Base-by-base conservation (phyloP, 2,888 invertebrate species). In the Drosophila trichaetosa region DNA sequence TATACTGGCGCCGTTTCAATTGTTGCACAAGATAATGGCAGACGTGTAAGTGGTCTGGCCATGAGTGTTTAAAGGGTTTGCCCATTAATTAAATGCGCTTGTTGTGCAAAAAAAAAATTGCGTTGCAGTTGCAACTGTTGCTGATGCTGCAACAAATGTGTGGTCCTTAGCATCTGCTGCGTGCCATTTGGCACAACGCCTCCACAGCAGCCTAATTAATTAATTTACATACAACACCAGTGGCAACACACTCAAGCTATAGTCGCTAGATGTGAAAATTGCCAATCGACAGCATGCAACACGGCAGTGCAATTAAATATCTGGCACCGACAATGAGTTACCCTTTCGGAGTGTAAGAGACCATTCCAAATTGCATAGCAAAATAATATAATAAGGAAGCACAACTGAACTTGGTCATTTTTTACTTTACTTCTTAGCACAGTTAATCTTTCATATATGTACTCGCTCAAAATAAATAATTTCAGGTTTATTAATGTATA, bases 21-120 rank as follows among this genome's bases (percentile, higher is more conserved):
- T 85, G 73, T 52, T 52, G 68, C 60, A 56, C 64, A 68, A 73
- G 69, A 64, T 69, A 77, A 77, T 77, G 77, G 78, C 78, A 42
- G 70, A 59, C 71, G 60, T 65, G 73, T 79, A 80, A 74, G 73
- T 79, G 78, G 87, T 81, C 71, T 70, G 75, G 70, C 64, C 70
- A 65, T 79, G 76, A 81, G 64, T 76, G 79, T 65, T 69, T 60
- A 74, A 79, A 73, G 74, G 82, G 82, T 80, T 88, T 78, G 78
- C 58, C 87, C 78, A 68, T 80, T 85, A 85, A 85, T 85, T 87
- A 86, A 85, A 85, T 67, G 73, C 59, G 83, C 86, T 79, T 83
- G 84, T 85, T 82, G 70, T 40, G 24, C 18, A 40, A 34, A 24
- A 24, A 33, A 2, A 16, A 27, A 16, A 36, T 11, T 38, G 46